Evolutionary conservation across 1,140 invertebrate genomes (phyloP).

Genomic region (Zaprionus davidi): DNA sequence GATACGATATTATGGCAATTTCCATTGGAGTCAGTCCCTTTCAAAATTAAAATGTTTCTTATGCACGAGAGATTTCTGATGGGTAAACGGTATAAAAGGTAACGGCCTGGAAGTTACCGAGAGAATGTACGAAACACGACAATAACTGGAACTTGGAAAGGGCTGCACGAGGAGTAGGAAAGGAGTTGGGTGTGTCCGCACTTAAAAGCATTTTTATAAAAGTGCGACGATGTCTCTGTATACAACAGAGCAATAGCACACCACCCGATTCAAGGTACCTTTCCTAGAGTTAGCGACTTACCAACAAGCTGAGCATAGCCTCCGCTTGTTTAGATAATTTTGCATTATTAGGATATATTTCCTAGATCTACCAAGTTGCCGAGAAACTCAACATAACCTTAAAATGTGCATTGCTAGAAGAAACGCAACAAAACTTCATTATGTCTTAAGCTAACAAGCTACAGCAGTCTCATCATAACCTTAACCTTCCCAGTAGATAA

Average conservation of each 20-base stretch:
- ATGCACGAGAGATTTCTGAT: conserved; percentile 80
- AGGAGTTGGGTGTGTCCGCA: neutral
- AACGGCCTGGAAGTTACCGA: conserved; percentile 74
- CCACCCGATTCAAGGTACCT: neutral
- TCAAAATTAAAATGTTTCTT: conserved; percentile 79
- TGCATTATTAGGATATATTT: too few species aligned
- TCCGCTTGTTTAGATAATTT: neutral
- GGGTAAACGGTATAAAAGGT: conserved; percentile 72
- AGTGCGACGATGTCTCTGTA: neutral
- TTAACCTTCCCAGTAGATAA: too few species aligned
- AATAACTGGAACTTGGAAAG: conserved; percentile 32
- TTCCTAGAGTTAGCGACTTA: neutral
- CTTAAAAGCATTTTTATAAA: conserved; percentile 2
- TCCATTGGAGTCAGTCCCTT: conserved; percentile 65
- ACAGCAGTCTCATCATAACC: too few species aligned
- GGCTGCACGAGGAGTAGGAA: neutral
- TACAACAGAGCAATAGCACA: neutral
- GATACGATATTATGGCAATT: conserved; percentile 75
- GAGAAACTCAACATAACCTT: too few species aligned
- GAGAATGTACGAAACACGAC: conserved; percentile 50
- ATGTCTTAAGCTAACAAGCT: too few species aligned
- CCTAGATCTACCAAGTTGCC: too few species aligned
- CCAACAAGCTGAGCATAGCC: neutral
- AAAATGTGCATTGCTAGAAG: neutral
- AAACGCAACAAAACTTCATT: too few species aligned